Percentiles rank a stretch among this genome's conserved stretches.
Evolutionary conservation across 2,113 vertebrate species (phyloP).

Genomic region (Bubo blakistoni): DNA sequence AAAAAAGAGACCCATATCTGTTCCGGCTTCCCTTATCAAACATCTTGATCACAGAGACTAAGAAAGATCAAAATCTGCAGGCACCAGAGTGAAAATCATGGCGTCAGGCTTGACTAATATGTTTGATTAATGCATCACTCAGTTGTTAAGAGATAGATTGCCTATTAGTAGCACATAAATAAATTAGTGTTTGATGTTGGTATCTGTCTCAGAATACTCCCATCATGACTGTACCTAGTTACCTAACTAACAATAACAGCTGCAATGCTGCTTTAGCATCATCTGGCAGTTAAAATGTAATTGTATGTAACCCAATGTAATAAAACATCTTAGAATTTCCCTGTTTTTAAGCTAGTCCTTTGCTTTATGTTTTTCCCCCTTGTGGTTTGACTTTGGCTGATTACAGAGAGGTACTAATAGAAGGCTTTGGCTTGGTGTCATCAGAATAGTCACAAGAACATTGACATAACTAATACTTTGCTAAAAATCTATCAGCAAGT

Average conservation of each 20-base stretch:
- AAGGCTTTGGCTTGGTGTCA: not conserved
- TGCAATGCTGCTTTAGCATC: not conserved
- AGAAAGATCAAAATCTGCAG: not conserved
- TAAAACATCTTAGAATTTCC: not conserved
- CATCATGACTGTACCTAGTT: not conserved
- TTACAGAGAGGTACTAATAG: not conserved
- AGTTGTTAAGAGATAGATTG: not conserved
- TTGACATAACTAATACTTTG: not conserved
- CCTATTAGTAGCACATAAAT: not conserved
- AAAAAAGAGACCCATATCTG: not conserved
- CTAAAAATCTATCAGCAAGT: not conserved
- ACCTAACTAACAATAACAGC: not conserved
- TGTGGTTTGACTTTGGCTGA: not conserved
- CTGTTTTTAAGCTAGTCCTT: not conserved
- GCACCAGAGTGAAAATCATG: not conserved
- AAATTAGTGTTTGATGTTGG: not conserved
- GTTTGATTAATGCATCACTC: not conserved
- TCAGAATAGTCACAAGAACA: not conserved
- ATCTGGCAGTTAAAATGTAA: not conserved
- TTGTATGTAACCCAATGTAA: not conserved
- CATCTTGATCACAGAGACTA: not conserved
- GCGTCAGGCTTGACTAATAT: not conserved
- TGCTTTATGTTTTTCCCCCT: not conserved
- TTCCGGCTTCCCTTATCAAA: not conserved
- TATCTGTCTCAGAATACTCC: not conserved